Percentiles rank a stretch among this genome's conserved stretches.
Evolutionary conservation across 2,797 vertebrate species (phyloP).

Genomic region (Pempheris klunzingeri): DNA sequence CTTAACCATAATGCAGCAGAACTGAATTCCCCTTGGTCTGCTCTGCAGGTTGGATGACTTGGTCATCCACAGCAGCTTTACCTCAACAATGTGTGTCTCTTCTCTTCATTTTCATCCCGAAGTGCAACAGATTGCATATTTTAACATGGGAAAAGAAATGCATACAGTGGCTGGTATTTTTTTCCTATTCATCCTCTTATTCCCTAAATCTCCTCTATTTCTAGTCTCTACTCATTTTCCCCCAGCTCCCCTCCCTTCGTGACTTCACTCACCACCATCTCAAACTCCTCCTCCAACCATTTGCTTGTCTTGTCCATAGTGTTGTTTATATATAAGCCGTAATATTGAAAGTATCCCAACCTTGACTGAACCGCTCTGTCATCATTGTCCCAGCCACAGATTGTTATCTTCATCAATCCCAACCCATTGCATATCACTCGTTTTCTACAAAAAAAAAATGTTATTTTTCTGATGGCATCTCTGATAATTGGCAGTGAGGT

Average conservation of each 20-base stretch:
- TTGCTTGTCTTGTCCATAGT: background rate
- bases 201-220: background rate
- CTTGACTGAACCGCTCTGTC: slow-evolving; percentile 7
- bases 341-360: slow-evolving; percentile 51
- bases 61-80: no score
- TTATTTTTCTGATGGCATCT: slow-evolving; percentile 32
- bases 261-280: background rate
- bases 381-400: background rate
- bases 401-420: slow-evolving; percentile 31
- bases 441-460: slow-evolving; percentile 43
- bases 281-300: background rate
- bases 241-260: background rate
- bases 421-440: slow-evolving; percentile 19
- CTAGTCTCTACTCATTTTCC: background rate
- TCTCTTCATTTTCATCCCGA: no score
- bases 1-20: no score
- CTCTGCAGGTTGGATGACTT: no score
- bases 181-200: background rate
- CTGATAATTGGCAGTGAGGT: slow-evolving; percentile 51
- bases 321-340: slow-evolving; percentile 35
- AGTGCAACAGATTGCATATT: no score
- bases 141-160: no score
- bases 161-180: no score
- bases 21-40: no score
- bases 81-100: no score